Conservation (phyloP, 2,113 vertebrate genomes). For the Bos indicus region DNA sequence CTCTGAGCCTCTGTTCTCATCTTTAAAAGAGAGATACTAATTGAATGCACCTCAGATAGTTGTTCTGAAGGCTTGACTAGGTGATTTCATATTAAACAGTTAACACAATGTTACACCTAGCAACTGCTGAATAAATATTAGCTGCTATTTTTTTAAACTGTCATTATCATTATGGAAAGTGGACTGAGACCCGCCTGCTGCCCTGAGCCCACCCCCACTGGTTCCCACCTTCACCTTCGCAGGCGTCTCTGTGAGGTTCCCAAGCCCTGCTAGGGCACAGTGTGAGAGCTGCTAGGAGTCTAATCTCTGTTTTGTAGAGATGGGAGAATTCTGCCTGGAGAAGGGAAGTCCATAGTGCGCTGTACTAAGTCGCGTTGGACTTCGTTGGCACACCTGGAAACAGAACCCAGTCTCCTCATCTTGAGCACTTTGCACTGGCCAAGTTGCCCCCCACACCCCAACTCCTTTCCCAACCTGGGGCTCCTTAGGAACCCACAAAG, state of each 20-base stretch:
- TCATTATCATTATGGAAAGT: not conserved
- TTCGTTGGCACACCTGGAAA: not conserved
- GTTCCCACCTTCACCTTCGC: not conserved
- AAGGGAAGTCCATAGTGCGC: not conserved
- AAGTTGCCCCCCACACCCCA: not conserved
- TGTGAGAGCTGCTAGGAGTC: not conserved
- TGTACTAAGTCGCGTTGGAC: rapidly evolving
- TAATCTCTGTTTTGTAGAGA: not conserved
- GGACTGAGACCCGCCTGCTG: not conserved
- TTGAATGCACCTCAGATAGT: not conserved
- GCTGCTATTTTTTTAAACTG: not conserved
- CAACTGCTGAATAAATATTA: not conserved
- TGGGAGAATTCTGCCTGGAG: not conserved
- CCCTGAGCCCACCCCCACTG: not conserved
- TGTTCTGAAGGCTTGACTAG: not conserved
- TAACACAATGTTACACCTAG: not conserved
- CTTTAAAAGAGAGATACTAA: not conserved
- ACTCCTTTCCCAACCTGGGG: not conserved
- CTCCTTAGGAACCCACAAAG: not conserved
- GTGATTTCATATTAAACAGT: not conserved
- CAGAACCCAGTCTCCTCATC: not conserved
- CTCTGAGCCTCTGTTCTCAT: not conserved
- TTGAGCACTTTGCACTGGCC: not conserved
- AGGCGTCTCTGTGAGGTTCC: not conserved
- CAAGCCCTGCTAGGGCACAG: not conserved